Percentiles rank a stretch among this genome's conserved stretches.
Conservation (phyloP, 2,797 vertebrate species). For the Lagocephalus sceleratus region DNA sequence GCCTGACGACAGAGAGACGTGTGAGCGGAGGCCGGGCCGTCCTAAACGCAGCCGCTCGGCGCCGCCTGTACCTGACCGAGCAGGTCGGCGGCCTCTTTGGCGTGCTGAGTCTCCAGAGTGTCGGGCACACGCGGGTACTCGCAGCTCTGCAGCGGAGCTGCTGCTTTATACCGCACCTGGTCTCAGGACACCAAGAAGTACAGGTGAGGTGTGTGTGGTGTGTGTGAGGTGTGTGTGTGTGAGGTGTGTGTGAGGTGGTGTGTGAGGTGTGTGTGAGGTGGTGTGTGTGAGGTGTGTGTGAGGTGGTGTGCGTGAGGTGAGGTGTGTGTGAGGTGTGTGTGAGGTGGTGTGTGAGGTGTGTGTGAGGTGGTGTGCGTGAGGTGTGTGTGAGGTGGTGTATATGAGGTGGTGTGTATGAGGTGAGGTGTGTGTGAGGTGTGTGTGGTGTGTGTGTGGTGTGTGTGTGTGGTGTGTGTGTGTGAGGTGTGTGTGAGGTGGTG, state of each 20-base stretch:
- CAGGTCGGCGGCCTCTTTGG: slow-evolving; percentile 80
- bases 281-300: too few relatives aligned
- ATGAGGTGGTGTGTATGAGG: too few relatives aligned
- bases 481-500: too few relatives aligned
- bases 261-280: too few relatives aligned
- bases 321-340: not conserved
- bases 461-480: too few relatives aligned
- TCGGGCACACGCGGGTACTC: slow-evolving; percentile 85
- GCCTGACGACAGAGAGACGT: slow-evolving; percentile 55
- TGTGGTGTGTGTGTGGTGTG: too few relatives aligned
- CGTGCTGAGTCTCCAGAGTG: slow-evolving; percentile 84
- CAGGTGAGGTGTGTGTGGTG: not conserved
- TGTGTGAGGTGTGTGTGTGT: too few relatives aligned
- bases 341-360: too few relatives aligned
- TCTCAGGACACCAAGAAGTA: not conserved
- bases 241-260: too few relatives aligned
- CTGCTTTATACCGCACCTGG: slow-evolving; percentile 87
- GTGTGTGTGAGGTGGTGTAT: too few relatives aligned
- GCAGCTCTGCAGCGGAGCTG: slow-evolving; percentile 68
- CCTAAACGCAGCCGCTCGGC: not conserved
- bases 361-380: too few relatives aligned
- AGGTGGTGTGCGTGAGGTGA: too few relatives aligned
- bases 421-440: not conserved
- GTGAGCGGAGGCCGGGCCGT: not conserved
- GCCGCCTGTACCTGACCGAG: slow-evolving; percentile 84